phyloP scores from a whole-genome alignment of 2,888 invertebrate genomes.

The Andrena praecox region DNA sequence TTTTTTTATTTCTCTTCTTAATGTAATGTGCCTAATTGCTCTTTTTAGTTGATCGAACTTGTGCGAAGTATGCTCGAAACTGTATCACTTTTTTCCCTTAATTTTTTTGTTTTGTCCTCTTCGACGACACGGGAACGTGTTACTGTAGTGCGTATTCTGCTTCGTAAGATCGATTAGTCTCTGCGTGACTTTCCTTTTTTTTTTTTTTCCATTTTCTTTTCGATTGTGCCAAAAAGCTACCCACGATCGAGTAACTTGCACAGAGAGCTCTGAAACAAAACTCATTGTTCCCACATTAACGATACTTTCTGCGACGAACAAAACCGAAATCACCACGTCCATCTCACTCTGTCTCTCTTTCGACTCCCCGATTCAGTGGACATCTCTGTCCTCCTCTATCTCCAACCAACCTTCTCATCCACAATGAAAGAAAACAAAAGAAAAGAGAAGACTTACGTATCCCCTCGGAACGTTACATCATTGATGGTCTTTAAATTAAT shows the following conservation, averaged over 20 bases:
- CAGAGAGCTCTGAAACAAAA: constrained; percentile 48
- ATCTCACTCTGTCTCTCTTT: constrained; percentile 60
- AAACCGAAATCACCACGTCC: constrained; percentile 55
- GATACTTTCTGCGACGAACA: constrained; percentile 53
- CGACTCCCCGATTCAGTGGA: constrained; percentile 43
- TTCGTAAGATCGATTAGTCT: constrained; percentile 63
- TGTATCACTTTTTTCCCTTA: constrained; percentile 55
- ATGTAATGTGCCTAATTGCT: constrained; percentile 64
- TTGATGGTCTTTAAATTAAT: constrained; percentile 80
- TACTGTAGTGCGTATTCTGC: constrained; percentile 67
- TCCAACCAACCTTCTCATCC: constrained; percentile 35
- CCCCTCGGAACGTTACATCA: constrained; percentile 73
- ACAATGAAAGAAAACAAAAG: constrained; percentile 43
- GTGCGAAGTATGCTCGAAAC: constrained; percentile 70
- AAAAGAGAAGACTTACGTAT: constrained; percentile 58
- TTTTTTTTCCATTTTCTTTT: constrained; percentile 33
- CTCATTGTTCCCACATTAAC: constrained; percentile 38
- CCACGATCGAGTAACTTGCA: constrained; percentile 52
- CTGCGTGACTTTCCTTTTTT: constrained; percentile 49
- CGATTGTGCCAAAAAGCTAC: constrained; percentile 47
- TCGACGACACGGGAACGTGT: constrained; percentile 46
- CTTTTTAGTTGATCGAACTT: constrained; percentile 71
- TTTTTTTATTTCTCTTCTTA: constrained; percentile 51
- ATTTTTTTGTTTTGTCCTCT: constrained; percentile 33
- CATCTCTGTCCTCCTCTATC: constrained; percentile 51